Base-by-base conservation (phyloP, 2,797 vertebrate species). In the Tangara arthus region DNA sequence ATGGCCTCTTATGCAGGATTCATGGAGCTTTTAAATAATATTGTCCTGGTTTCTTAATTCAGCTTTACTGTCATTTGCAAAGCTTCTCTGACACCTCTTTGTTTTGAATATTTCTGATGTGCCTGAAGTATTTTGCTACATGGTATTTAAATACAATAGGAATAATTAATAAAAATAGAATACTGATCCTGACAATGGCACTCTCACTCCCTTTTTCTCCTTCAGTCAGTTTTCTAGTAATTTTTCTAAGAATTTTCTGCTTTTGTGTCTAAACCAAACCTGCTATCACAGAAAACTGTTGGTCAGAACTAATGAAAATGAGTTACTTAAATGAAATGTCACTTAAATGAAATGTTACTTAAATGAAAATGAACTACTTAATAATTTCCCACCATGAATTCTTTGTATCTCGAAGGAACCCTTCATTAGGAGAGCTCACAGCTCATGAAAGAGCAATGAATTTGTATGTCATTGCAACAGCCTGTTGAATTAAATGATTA, bases 101-200 rank as follows among this genome's bases (percentile, higher is more conserved):
- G 69, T 91, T 95, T 95, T 94, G 65, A 86, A n/a, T 88, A 68
- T 89, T 94, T 93, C 82, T 92, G 76, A 93, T 70, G 17, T 80
- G 56, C 78, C 52, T 95, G 82, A 90, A 90, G 55, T 95, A 90
- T 94, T 94, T 96, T 91, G 76, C 47, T 86, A 94, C 80, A 55
- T 55, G 55, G 15, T 69, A 86, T 96, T 95, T 93, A 84, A 94
- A 76, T 82, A 87, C 66, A 95, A 66, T 87, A 84, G 49, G 44
- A 92, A 79, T 84, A 50, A 66, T 79, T 91, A 81, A n/a, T 35
- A 93, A 91, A 95, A 82, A 77, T 42, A 87, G 77, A 93, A 87
- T 89, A 60, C 59, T 1, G 3, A 49, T 82, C 24, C 49, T 92
- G 80, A 84, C 63, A 90, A 76, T 70, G 61, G 73, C 73, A 73